Evolutionary conservation across 1,140 invertebrate species (phyloP).

Genomic region (Micrasema minimum): DNA sequence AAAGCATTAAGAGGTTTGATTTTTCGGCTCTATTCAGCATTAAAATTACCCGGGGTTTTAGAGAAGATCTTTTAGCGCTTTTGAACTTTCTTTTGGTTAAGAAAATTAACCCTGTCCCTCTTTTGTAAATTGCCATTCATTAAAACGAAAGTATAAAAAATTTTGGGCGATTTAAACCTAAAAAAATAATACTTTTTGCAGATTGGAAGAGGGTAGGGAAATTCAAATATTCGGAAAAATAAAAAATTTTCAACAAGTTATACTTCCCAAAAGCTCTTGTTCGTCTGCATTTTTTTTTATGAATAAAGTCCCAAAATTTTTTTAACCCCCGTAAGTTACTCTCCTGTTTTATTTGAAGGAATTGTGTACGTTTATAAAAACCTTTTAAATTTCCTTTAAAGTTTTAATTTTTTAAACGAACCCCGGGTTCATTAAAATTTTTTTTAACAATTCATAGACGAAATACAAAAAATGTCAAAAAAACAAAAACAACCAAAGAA

Average conservation of each 20-base stretch:
- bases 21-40: conserved; percentile 48
- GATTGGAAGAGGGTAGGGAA: background rate
- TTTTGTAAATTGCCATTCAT: conserved; percentile 4
- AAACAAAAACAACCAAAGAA: no score
- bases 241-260: background rate
- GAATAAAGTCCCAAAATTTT: conserved; percentile 11
- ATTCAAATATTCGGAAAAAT: conserved; percentile 23
- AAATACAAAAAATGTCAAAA: no score
- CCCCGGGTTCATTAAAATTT: no score
- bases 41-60: conserved; percentile 41
- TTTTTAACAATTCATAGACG: no score
- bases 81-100: conserved; percentile 40
- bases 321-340: background rate
- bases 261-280: conserved; percentile 28
- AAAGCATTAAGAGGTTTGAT: conserved; percentile 45
- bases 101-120: conserved; percentile 49
- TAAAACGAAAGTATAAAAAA: background rate
- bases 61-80: conserved; percentile 32
- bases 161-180: background rate
- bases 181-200: background rate
- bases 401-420: no score
- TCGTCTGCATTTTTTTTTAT: conserved; percentile 28
- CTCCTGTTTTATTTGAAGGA: conserved; percentile 8
- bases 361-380: no score
- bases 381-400: no score